Percentiles rank a stretch among this genome's conserved stretches.
Evolutionary conservation across 1,140 invertebrate genomes (phyloP).

Genomic region (Drosophila pseudoananassae): DNA sequence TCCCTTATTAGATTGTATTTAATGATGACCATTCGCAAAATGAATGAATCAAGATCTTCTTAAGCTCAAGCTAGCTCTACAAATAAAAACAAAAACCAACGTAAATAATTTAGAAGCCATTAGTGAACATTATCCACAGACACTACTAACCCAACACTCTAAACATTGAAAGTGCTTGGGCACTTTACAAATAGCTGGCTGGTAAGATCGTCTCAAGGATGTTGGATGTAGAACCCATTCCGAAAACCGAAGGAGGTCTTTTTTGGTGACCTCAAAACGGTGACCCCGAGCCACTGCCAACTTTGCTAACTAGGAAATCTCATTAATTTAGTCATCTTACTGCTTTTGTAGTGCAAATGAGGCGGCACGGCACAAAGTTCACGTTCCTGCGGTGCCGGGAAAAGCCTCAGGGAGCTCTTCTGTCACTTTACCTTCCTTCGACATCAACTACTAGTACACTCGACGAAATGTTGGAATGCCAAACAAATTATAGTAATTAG

Average conservation of each 20-base stretch:
- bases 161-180: conserved; percentile 32
- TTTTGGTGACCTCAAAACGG: conserved; percentile 32
- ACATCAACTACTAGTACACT: conserved; percentile 13
- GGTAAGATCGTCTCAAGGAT: conserved; percentile 38
- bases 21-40: conserved; percentile 8
- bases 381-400: conserved; percentile 50
- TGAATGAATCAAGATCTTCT: too few species aligned
- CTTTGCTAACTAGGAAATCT: conserved; percentile 57
- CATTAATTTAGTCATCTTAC: conserved; percentile 71
- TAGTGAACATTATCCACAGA: conserved; percentile 8
- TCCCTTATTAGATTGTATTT: conserved; percentile 60
- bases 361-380: conserved; percentile 71
- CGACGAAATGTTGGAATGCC: not conserved
- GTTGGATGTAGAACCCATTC: too few species aligned
- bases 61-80: too few species aligned
- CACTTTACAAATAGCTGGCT: conserved; percentile 38
- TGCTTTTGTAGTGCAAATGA: conserved; percentile 61
- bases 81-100: too few species aligned
- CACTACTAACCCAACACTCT: not conserved
- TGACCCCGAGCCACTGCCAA: conserved; percentile 34
- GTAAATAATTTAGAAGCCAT: conserved; percentile 5
- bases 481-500: too few species aligned
- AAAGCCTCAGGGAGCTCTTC: conserved; percentile 55
- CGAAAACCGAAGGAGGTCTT: too few species aligned
- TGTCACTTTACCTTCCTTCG: conserved; percentile 26